Base-by-base conservation (phyloP, 2,888 invertebrate genomes). In the Hemithea aestivaria region DNA sequence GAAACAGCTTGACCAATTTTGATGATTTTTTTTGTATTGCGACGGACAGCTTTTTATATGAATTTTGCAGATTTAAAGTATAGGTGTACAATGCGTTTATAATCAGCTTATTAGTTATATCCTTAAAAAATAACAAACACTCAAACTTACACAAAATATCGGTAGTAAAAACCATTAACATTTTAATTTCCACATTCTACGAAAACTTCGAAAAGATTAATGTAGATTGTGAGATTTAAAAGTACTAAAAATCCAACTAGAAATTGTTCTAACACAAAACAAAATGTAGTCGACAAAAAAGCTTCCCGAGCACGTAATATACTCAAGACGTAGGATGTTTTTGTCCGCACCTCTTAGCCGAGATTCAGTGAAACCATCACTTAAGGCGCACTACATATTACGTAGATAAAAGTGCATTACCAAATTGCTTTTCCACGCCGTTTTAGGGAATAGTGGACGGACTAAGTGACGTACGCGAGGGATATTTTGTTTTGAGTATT, bases 401-500 rank as follows among this genome's bases (percentile, higher is more conserved):
- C 48, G 48, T 51, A 63, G 59, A 69, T 68, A 71, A 73, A 77
- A 78, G 65, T 75, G 74, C 75, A 80, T 80, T 81, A 78, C 69
- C 56, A 69, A 77, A 78, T 79, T 76, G 73, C 73, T 73, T 68
- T 65, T 60, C 66, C 72, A 67, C 62, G 55, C 62, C 60, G 59
- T 67, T 72, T 68, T 67, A 58, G 62, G 47, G 48, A 45, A 52
- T 51, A 39, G 53, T 63, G 61, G 68, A 64, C 66, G 66, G 66
- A 64, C 58, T 53, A 58, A 70, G 62, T 64, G 47, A 48, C 46
- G 45, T 45, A 36, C 36, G 33, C 28, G 29, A 21, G 33, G 20
- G 30, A 44, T 40, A 43, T 43, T 46, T 45, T 49, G 20, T 33
- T 21, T 4, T 16, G n/a, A n/a, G n/a, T n/a, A n/a, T n/a, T n/a